Evolutionary conservation across 2,888 invertebrate genomes (phyloP), one percentile per base, ranked within the genome.

Genomic region (Cinara cedri): DNA sequence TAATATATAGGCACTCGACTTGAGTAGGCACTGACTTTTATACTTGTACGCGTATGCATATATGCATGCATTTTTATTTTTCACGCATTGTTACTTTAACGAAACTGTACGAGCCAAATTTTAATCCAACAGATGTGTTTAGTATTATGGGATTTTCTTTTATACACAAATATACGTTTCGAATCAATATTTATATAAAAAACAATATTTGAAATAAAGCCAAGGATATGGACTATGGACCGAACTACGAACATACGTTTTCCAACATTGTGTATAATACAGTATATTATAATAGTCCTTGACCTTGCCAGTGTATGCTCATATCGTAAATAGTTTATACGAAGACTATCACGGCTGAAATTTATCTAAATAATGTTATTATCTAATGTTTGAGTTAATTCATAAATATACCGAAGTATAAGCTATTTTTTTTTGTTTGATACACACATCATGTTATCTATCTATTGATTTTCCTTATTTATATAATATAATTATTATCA

Each of bases 271-370:
- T n/a, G n/a, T n/a, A n/a, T n/a, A n/a, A n/a, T n/a, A n/a, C n/a
- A n/a, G n/a, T n/a, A n/a, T n/a, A n/a, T n/a, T n/a, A 19, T 54
- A 72, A 19, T 46, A 65, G 44, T 72, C 72, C 72, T 72, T 72
- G 62, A 63, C 72, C 49, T 72, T 60, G 72, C n/a, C 34, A 34
- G 34, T 34, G n/a, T n/a, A n/a, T n/a, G 46, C 72, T 60, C 71
- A 44, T 71, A 55, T 71, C 21, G 55, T 57, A 57, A 72, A 57
- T 57, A 72, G 11, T 72, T 57, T 57, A 57, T 57, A 57, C 16
- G 71, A 57, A 51, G 49, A 19, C 62, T 51, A 19, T 34, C 46
- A 24, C 19, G 13, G 46, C 49, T 21, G 51, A 42, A 13, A 34
- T 74, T 74, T 62, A 51, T 62, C 26, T 49, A 51, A 63, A 62